Evolutionary conservation across 2,888 invertebrate species (phyloP).

Genomic region (Griposia aprilina): DNA sequence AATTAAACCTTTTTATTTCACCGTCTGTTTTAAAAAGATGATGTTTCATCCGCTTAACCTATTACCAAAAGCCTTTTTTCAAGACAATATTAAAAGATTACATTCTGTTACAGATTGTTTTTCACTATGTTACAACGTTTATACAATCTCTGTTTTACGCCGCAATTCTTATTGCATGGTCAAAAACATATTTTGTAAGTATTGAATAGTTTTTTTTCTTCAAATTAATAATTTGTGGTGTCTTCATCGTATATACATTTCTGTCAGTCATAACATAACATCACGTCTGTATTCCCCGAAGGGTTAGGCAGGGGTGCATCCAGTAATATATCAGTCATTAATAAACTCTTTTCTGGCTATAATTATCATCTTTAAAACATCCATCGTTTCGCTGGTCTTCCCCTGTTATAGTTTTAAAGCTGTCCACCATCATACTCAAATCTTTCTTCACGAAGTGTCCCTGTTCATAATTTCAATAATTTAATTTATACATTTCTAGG

Average conservation of each 20-base stretch:
- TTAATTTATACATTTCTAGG: conserved; percentile 15
- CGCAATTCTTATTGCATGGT: conserved; percentile 36
- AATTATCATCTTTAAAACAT: no score
- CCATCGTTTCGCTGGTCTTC: background rate
- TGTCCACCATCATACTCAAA: background rate
- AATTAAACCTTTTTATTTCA: conserved; percentile 2
- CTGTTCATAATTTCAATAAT: background rate
- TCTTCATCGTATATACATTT: background rate
- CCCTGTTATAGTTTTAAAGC: background rate
- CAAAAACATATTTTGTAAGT: conserved; percentile 35
- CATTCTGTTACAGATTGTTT: conserved; percentile 36
- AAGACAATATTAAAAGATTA: background rate
- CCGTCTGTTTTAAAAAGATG: background rate
- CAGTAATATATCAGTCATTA: no score
- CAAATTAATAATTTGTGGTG: background rate
- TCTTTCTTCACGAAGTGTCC: background rate
- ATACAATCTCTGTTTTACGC: conserved; percentile 42
- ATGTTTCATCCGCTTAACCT: background rate
- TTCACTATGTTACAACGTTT: conserved; percentile 48
- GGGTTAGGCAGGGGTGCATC: no score
- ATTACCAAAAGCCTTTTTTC: background rate
- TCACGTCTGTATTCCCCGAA: no score
- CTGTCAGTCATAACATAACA: no score
- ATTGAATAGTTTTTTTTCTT: no score
- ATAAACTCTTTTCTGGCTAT: no score